Conservation (phyloP, 2,888 invertebrate genomes). For the Dusona sp. region DNA sequence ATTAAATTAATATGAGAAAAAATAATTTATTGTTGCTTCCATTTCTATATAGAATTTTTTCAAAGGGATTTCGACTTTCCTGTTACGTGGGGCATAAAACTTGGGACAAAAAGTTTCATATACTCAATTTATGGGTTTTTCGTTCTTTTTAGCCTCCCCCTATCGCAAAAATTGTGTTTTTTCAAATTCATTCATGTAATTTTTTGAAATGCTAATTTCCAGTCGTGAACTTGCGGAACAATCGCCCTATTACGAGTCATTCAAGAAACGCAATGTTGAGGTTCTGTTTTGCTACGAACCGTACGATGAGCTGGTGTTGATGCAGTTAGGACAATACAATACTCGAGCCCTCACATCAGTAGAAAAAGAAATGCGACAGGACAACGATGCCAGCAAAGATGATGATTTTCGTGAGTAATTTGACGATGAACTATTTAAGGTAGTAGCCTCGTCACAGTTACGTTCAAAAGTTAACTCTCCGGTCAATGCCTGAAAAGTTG, state of each 20-base stretch:
- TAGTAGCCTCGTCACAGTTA: no score
- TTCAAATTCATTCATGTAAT: no score
- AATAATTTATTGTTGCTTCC: neutral
- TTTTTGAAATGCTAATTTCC: conserved; percentile 74
- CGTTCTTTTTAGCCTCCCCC: neutral
- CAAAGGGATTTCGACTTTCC: neutral
- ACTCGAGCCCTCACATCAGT: conserved; percentile 92
- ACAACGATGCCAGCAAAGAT: conserved; percentile 87
- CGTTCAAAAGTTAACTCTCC: no score
- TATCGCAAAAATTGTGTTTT: neutral
- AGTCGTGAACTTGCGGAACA: conserved; percentile 96
- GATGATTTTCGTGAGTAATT: conserved; percentile 87
- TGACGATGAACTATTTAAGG: no score
- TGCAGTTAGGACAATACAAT: conserved; percentile 94
- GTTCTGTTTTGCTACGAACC: conserved; percentile 98
- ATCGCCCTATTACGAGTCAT: conserved; percentile 97
- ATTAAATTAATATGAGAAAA: no score
- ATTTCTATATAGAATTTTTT: neutral
- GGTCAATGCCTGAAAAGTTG: no score
- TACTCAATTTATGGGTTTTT: neutral
- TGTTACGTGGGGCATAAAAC: no score
- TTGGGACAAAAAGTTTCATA: no score
- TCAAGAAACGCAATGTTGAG: conserved; percentile 94
- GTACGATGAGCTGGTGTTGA: conserved; percentile 97
- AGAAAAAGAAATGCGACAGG: conserved; percentile 96